Conservation (phyloP, 2,113 vertebrate species). For the Neolamprologus ventralis region DNA sequence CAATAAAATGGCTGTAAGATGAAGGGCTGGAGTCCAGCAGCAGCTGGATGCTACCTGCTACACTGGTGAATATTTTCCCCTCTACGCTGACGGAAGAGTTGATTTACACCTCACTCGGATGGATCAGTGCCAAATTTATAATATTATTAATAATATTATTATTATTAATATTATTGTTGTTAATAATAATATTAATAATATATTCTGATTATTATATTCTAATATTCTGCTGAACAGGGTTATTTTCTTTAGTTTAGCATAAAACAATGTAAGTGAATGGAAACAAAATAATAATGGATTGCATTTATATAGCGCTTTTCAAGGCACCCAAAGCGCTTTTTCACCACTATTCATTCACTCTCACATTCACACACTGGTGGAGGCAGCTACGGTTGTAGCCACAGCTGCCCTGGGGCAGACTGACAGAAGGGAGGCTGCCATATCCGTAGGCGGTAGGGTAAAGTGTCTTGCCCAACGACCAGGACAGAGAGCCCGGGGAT, state of each 20-base stretch:
- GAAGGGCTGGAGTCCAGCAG: not conserved
- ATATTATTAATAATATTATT: accelerated
- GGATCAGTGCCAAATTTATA: accelerated
- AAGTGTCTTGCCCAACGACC: no score
- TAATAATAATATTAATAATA: not conserved
- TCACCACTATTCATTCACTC: no score
- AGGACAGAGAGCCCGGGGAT: no score
- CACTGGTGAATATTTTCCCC: not conserved
- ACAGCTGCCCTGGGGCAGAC: no score
- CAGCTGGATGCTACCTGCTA: not conserved
- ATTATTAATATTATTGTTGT: not conserved
- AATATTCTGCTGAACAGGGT: not conserved
- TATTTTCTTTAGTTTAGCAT: not conserved
- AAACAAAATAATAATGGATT: not conserved
- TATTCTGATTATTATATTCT: accelerated
- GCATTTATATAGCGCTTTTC: accelerated
- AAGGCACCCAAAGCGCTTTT: no score
- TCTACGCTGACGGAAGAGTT: accelerated
- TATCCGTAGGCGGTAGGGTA: no score
- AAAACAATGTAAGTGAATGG: not conserved
- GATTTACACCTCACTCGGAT: not conserved
- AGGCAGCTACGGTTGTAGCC: accelerated
- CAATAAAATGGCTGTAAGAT: not conserved
- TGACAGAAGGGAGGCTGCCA: no score
- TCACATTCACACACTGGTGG: no score